Evolutionary conservation across 2,888 invertebrate genomes (phyloP).

Genomic region (Disparrhopalites patrizii): DNA sequence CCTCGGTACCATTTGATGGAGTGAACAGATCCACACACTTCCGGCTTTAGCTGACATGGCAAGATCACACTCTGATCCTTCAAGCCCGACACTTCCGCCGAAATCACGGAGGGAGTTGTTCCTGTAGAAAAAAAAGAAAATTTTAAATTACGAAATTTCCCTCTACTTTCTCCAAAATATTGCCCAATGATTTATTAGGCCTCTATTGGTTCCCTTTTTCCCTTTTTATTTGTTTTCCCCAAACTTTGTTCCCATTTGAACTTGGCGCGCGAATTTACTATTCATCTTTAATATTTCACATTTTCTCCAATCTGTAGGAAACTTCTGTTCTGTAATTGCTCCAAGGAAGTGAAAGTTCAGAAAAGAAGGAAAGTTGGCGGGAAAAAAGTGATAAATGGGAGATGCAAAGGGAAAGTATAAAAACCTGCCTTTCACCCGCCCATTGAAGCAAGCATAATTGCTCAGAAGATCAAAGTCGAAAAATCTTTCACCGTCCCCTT

Average conservation of each 20-base stretch:
- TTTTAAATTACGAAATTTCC: neutral
- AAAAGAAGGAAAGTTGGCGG: neutral
- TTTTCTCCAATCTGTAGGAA: no score
- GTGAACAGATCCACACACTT: constrained; percentile 73
- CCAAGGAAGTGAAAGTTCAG: neutral
- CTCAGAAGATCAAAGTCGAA: no score
- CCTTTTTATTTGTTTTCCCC: neutral
- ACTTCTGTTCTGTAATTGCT: no score
- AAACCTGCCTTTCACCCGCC: no score
- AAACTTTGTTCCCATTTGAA: neutral
- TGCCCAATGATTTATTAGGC: no score
- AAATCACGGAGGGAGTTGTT: constrained; percentile 26
- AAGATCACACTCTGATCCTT: constrained; percentile 67
- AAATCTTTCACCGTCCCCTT: no score
- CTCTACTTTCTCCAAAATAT: no score
- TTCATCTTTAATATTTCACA: no score
- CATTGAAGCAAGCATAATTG: no score
- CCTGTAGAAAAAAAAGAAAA: neutral
- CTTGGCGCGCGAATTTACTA: no score
- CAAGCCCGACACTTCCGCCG: constrained; percentile 63
- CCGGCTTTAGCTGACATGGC: constrained; percentile 64
- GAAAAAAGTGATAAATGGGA: neutral
- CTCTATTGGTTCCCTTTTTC: neutral
- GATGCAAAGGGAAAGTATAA: neutral
- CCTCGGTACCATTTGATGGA: constrained; percentile 80